These are phyloP conservation scores for Leptinotarsa defecta DNA, from an alignment of 1,140 invertebrate species.

Conservation along the genomic window DNA sequence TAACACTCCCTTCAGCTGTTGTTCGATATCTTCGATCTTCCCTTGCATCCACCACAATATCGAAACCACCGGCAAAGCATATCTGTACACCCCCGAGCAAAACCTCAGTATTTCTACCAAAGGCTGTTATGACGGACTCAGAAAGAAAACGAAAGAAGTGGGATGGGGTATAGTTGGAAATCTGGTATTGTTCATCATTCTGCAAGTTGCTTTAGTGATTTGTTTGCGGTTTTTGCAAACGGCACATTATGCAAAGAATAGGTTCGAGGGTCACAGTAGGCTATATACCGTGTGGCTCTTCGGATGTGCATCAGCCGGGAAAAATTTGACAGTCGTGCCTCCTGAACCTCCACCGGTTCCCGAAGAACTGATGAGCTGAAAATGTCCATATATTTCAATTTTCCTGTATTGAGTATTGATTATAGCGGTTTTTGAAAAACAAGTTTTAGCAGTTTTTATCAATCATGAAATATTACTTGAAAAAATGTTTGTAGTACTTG, in stretches of 20 bases:
- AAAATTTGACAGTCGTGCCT: conserved; percentile 28
- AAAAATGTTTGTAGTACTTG: background rate
- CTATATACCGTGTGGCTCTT: conserved; percentile 46
- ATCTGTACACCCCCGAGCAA: conserved; percentile 48
- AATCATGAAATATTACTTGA: background rate
- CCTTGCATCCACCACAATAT: conserved; percentile 55
- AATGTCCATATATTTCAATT: background rate
- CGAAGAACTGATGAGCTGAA: conserved; percentile 12
- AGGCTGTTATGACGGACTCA: conserved; percentile 48
- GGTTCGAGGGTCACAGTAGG: conserved; percentile 37
- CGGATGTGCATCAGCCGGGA: conserved; percentile 35
- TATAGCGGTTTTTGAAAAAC: background rate
- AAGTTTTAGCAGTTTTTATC: background rate
- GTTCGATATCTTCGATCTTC: conserved; percentile 48
- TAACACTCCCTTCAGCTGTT: conserved; percentile 45
- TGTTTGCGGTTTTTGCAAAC: conserved; percentile 47
- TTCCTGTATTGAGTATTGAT: background rate
- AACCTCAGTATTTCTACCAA: conserved; percentile 50
- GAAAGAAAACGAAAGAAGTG: conserved; percentile 41
- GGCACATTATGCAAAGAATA: conserved; percentile 38
- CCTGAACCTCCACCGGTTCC: conserved; percentile 28
- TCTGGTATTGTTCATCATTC: conserved; percentile 33
- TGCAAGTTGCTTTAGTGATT: conserved; percentile 37
- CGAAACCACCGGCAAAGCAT: conserved; percentile 42
- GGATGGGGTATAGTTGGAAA: conserved; percentile 47